Base-by-base conservation (phyloP, 2,797 vertebrate species). In the Dendrocincla tyrannina region DNA sequence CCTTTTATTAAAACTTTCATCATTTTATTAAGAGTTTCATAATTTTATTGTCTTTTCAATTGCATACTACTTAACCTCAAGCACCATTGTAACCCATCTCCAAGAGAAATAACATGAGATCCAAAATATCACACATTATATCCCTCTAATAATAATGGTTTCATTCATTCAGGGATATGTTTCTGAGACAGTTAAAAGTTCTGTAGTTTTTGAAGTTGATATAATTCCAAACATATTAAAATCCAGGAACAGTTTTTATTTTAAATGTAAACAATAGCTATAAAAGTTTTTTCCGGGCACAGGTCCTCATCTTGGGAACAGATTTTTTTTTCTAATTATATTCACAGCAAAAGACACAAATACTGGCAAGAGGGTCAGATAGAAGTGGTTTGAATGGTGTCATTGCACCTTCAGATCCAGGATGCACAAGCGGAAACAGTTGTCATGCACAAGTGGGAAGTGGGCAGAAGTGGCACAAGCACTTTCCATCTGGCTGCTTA, bases 1-100 rank as follows among this genome's bases (percentile, higher is more conserved):
- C 59, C 41, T 81, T 95, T 97, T 96, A 96, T 79, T 94, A 86
- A 97, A 97, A 88, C 67, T 95, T 91, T 67, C 80, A 89, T 85
- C 8, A 44, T 32, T 95, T 96, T 96, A 96, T 78, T 94, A 76
- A 95, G 97, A 89, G 49, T 93, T 89, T 76, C 79, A 88, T 74
- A 7, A 69, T 91, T 97, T 96, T 83, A 72, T 96, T 92, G 33
- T 92, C 12, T 1, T 66, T 94, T 92, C 91, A 93, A 89, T 96
- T 94, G 73, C 80, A 69, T 44, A 30, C 87, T 96, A 75, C 91
- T 96, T 95, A 95, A 94, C 94, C 92, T 89, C 32, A 63, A 75
- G 63, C 25, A 33, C 50, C 14, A 6, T 44, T 68, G 32, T 16
- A 94, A 35, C 20, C 32, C 33, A 76, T 82, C 87, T 95, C 25